These are phyloP conservation scores for Callocephalon fimbriatum DNA, from an alignment of 2,113 vertebrate genomes.

Conservation along the genomic window DNA sequence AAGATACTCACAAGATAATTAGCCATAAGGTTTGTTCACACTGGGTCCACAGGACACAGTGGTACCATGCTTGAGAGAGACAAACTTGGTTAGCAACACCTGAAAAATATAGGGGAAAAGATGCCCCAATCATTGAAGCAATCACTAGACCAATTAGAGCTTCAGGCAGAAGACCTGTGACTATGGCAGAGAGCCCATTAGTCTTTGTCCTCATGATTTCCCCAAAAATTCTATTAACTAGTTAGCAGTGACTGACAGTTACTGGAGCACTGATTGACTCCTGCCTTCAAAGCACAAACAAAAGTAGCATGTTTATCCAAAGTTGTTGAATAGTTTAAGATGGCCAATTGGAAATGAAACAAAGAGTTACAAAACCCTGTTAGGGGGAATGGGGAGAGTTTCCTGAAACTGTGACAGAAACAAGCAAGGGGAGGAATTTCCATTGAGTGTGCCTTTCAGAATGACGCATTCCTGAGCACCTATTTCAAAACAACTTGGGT, in stretches of 20 bases:
- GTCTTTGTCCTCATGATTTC: not conserved
- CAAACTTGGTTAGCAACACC: not conserved
- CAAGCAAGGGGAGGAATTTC: not conserved
- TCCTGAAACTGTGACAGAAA: not conserved
- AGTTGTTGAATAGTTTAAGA: not conserved
- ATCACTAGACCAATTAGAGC: not conserved
- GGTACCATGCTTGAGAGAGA: not conserved
- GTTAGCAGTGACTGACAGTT: not conserved
- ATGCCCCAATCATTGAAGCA: not conserved
- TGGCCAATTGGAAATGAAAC: not conserved
- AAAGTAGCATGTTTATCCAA: not conserved
- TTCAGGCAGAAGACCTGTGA: not conserved
- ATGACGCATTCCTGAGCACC: not conserved
- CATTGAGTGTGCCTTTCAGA: not conserved
- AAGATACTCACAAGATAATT: not conserved
- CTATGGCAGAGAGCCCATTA: not conserved
- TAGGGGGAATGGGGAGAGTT: not conserved
- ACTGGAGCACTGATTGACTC: not conserved
- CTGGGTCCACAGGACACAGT: not conserved
- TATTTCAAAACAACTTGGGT: not conserved
- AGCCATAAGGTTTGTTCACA: not conserved
- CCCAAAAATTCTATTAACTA: not conserved
- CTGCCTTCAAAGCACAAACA: not conserved
- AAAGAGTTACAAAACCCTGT: not conserved
- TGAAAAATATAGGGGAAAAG: not conserved